These are phyloP conservation scores for Actenoides lindsayi DNA, from an alignment of 2,113 vertebrate species.

Conservation along the genomic window DNA sequence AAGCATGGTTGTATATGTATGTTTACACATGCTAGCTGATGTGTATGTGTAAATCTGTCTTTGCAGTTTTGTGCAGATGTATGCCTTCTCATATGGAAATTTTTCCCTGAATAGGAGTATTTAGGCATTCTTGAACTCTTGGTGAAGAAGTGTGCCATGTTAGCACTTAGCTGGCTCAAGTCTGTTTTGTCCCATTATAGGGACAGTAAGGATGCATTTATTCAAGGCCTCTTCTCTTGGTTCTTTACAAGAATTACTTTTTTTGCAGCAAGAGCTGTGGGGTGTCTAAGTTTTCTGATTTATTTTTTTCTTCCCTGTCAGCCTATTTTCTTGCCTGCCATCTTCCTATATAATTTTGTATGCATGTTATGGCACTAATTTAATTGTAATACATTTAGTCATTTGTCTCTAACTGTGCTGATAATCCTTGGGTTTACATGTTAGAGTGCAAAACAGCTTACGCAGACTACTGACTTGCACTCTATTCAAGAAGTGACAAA, in stretches of 20 bases:
- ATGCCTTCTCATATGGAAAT: neutral
- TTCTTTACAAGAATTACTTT: neutral
- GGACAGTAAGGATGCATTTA: neutral
- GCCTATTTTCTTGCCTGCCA: neutral
- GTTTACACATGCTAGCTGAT: neutral
- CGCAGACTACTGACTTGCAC: neutral
- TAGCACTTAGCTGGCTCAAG: neutral
- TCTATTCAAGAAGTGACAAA: neutral
- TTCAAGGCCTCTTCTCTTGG: neutral
- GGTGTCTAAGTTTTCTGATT: neutral
- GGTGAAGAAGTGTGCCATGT: neutral
- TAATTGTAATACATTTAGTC: neutral
- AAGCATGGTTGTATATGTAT: fast-evolving
- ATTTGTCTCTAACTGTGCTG: neutral
- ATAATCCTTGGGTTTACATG: neutral
- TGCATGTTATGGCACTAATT: neutral
- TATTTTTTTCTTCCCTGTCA: neutral
- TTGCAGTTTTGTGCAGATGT: neutral
- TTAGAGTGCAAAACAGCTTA: neutral
- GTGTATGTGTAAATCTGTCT: neutral
- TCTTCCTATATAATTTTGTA: neutral
- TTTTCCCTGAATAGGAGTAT: neutral
- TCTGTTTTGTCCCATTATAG: neutral
- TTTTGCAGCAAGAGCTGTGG: neutral
- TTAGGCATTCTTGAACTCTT: neutral